These are phyloP conservation scores for Drosophila leonis DNA, from an alignment of 2,888 invertebrate genomes.

Conservation along the genomic window DNA sequence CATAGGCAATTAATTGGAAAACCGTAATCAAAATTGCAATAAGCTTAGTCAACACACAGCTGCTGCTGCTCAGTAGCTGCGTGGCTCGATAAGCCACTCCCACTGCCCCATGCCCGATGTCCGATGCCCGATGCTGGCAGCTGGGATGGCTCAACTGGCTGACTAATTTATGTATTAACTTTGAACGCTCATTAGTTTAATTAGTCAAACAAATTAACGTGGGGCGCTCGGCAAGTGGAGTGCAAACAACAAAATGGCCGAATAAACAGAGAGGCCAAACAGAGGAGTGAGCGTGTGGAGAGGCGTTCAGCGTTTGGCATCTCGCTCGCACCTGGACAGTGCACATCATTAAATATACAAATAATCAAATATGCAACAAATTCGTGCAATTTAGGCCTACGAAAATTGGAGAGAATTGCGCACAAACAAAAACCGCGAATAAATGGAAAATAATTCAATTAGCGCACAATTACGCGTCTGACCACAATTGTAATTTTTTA, in stretches of 20 bases:
- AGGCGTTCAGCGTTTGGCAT: conserved; percentile 7
- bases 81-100: conserved; percentile 1
- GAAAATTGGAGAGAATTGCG: conserved; percentile 28
- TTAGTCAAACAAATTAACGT: conserved; percentile 84
- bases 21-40: conserved; percentile 63
- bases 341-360: conserved; percentile 71
- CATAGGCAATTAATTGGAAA: conserved; percentile 48
- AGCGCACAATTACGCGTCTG: conserved; percentile 80
- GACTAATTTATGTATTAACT: conserved; percentile 83
- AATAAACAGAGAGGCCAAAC: conserved; percentile 58
- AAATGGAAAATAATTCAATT: conserved; percentile 82
- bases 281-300: conserved; percentile 17
- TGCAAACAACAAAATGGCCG: conserved; percentile 79
- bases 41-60: conserved; percentile 38
- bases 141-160: conserved; percentile 37
- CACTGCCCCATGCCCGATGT: not conserved
- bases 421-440: conserved; percentile 43
- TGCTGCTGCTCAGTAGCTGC: conserved; percentile 3
- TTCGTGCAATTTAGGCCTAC: conserved; percentile 31
- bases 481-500: conserved; percentile 79
- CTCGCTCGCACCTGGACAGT: conserved; percentile 52
- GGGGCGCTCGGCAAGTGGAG: conserved; percentile 76
- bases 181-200: conserved; percentile 85
- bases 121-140: not conserved
- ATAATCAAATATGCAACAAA: conserved; percentile 56